Conservation (phyloP, 2,797 vertebrate genomes). For the Mionectes olivaceus region DNA sequence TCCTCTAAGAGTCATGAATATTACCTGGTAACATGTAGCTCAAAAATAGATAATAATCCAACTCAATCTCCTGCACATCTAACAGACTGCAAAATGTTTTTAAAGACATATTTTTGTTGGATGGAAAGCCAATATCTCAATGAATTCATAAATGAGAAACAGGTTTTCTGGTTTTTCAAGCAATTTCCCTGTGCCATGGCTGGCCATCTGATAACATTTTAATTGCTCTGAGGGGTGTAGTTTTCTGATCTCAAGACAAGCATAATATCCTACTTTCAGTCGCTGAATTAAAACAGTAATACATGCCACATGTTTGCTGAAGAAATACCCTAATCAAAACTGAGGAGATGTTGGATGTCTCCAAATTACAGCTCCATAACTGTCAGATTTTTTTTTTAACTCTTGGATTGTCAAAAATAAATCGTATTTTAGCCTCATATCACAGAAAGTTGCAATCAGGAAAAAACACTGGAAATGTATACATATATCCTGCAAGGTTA, state of each 20-base stretch:
- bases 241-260: constrained; percentile 4
- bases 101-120: not conserved
- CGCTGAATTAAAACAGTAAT: constrained; percentile 8
- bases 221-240: not conserved
- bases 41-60: not conserved
- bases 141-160: constrained; percentile 4
- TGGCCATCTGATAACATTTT: constrained; percentile 10
- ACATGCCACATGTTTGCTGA: not conserved
- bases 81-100: not conserved
- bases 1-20: not conserved
- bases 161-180: not conserved
- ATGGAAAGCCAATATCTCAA: not conserved
- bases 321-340: not conserved
- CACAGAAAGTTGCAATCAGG: not conserved
- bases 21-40: not conserved
- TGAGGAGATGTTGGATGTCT: not conserved
- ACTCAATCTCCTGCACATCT: not conserved
- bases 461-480: not conserved
- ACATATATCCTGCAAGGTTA: not conserved
- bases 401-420: not conserved
- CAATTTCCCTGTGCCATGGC: not conserved
- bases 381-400: not conserved
- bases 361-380: not conserved
- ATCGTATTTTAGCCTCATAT: not conserved
- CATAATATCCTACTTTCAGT: not conserved